phyloP scores from a whole-genome alignment of 2,113 vertebrate species.

The Galeopterus variegatus region DNA sequence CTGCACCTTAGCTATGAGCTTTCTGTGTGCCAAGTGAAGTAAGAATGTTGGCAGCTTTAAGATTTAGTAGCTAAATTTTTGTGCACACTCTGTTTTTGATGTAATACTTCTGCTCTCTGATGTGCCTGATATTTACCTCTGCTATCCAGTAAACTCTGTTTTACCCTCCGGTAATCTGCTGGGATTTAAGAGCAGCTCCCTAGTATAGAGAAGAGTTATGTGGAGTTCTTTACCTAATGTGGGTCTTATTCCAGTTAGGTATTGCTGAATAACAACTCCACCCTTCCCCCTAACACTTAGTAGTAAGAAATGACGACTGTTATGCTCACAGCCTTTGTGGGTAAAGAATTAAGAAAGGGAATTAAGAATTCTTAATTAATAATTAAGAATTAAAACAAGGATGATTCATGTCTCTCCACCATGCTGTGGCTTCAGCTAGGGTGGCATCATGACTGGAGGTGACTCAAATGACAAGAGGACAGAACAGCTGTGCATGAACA shows the following conservation, averaged over 20 bases:
- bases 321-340: background rate
- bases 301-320: background rate
- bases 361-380: too few relatives aligned
- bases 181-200: background rate
- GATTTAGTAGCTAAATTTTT: background rate
- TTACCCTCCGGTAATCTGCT: background rate
- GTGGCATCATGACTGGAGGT: background rate
- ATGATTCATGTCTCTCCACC: background rate
- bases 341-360: background rate
- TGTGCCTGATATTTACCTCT: background rate
- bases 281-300: background rate
- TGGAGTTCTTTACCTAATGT: background rate
- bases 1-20: background rate
- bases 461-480: too few relatives aligned
- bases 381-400: background rate
- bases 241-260: background rate
- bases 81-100: background rate
- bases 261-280: background rate
- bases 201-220: background rate
- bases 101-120: background rate
- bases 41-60: background rate
- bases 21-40: background rate
- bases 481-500: background rate
- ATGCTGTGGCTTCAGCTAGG: background rate
- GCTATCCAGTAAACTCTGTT: background rate